phyloP scores from a whole-genome alignment of 2,113 vertebrate species.

The Hyaena hyaena region DNA sequence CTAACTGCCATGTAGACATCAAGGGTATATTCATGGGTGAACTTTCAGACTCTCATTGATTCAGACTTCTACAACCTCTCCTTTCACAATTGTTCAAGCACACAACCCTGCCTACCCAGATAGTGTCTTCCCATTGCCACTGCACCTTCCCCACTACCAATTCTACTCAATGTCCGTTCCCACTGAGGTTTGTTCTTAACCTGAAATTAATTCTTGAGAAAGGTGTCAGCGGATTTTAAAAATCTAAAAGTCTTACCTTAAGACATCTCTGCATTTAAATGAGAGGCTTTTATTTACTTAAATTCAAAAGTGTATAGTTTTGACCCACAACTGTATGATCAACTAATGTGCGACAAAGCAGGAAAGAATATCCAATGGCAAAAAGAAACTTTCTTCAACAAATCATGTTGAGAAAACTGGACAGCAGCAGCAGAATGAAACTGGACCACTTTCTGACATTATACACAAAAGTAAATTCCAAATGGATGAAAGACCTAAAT shows the following conservation, averaged over 20 bases:
- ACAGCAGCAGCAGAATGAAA: background rate
- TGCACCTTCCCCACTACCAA: background rate
- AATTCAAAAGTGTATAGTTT: background rate
- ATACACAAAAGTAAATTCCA: background rate
- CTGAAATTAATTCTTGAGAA: background rate
- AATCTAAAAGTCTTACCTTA: background rate
- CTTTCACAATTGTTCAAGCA: background rate
- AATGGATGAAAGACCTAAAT: background rate
- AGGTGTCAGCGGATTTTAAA: background rate
- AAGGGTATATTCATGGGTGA: background rate
- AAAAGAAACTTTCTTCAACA: background rate
- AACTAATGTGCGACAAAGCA: background rate
- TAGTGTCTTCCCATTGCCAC: background rate
- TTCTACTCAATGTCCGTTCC: background rate
- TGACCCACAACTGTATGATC: background rate
- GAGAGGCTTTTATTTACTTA: background rate
- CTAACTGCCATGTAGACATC: background rate
- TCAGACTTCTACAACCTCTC: background rate
- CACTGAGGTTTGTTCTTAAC: background rate
- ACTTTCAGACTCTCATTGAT: background rate
- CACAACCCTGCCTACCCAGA: too few species aligned
- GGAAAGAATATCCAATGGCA: background rate
- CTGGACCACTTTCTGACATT: background rate
- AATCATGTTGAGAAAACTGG: background rate
- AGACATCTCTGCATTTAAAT: background rate